These are phyloP conservation scores for Heteromormyrus szaboi DNA, from an alignment of 2,797 vertebrate genomes.

Conservation along the genomic window DNA sequence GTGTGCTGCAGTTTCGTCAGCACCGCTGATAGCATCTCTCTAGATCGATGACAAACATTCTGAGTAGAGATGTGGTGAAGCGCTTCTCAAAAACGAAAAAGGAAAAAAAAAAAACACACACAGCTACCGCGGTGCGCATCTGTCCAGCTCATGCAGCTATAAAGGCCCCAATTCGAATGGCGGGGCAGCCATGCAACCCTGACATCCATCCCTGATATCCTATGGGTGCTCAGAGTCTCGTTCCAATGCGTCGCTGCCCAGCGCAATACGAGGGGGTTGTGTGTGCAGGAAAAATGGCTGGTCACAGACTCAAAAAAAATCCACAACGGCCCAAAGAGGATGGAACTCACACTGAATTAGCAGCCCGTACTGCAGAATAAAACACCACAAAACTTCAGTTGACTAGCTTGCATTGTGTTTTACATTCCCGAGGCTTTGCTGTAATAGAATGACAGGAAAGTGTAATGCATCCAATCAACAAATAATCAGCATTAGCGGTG, in stretches of 20 bases:
- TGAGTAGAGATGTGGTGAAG: background rate
- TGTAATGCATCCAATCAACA: background rate
- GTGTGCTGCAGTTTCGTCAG: background rate
- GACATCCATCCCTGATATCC: background rate
- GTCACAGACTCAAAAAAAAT: background rate
- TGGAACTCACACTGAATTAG: background rate
- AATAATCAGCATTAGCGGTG: background rate
- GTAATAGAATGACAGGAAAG: background rate
- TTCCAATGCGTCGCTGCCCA: background rate
- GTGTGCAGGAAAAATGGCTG: background rate
- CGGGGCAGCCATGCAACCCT: background rate
- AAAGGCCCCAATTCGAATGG: background rate
- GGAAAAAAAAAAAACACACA: background rate
- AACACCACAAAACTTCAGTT: background rate
- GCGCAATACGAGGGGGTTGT: background rate
- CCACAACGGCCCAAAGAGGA: background rate
- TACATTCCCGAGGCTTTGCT: background rate
- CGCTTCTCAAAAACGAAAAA: background rate
- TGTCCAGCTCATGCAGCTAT: background rate
- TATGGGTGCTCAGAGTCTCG: background rate
- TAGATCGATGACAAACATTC: conserved; percentile 14
- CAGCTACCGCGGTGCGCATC: background rate
- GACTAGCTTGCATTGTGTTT: background rate
- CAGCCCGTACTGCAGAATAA: background rate
- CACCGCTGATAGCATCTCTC: conserved; percentile 1